Evolutionary conservation across 2,888 invertebrate genomes (phyloP).

Genomic region (Campoplex capitator): DNA sequence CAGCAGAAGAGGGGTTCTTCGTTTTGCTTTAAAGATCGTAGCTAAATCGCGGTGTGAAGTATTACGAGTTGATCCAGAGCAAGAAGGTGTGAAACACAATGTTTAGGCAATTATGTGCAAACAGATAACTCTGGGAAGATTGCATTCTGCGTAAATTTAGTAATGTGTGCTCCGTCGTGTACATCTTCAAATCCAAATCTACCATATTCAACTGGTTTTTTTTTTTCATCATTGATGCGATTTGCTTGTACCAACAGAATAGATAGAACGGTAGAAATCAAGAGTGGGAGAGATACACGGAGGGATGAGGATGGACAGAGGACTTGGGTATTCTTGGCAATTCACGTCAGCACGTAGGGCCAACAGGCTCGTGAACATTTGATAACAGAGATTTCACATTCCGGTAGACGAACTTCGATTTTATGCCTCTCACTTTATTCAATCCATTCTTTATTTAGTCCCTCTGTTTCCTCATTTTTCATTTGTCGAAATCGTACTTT

Average conservation of each 20-base stretch:
- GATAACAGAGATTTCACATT: constrained; percentile 65
- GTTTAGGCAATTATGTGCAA: neutral
- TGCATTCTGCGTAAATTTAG: neutral
- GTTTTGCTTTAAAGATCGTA: too few species aligned
- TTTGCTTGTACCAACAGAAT: constrained; percentile 8
- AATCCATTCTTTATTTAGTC: neutral
- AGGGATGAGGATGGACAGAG: constrained; percentile 17
- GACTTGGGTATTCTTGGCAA: constrained; percentile 67
- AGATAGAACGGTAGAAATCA: neutral
- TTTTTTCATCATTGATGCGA: constrained; percentile 30
- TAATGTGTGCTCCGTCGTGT: constrained; percentile 14
- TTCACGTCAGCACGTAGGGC: constrained; percentile 55
- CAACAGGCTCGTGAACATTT: constrained; percentile 63
- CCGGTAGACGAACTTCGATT: constrained; percentile 10
- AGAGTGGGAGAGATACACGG: neutral
- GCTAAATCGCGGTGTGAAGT: too few species aligned
- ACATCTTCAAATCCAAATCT: constrained; percentile 5
- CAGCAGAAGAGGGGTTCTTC: too few species aligned
- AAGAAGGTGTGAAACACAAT: too few species aligned
- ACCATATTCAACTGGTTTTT: constrained; percentile 66
- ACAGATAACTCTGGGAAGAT: neutral
- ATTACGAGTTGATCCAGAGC: too few species aligned
- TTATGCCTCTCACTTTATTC: neutral
- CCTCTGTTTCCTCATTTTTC: neutral
- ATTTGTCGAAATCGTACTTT: constrained; percentile 34